Percentiles rank a stretch among this genome's conserved stretches.
phyloP scores from a whole-genome alignment of 2,113 vertebrate genomes.

The Larimichthys polyactis region DNA sequence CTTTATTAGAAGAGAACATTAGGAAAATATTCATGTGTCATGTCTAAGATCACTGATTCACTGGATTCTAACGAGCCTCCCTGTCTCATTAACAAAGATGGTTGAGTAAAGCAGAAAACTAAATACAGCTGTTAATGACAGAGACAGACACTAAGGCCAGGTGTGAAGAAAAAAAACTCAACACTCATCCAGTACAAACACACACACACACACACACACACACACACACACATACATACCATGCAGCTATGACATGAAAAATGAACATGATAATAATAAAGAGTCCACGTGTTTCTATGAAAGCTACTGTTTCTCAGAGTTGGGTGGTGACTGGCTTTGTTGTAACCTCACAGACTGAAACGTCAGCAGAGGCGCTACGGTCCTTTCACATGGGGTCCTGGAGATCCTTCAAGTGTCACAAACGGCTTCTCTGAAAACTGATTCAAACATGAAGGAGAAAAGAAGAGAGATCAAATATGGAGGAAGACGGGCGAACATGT shows the following conservation, averaged over 20 bases:
- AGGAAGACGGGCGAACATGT: conserved; percentile 1
- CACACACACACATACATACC: not conserved
- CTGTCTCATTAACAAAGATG: conserved; percentile 55
- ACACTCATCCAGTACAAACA: conserved; percentile 19
- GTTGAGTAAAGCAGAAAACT: conserved; percentile 44
- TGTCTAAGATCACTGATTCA: conserved; percentile 26
- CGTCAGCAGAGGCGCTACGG: not conserved
- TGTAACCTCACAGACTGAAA: conserved; percentile 14
- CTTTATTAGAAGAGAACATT: conserved; percentile 52
- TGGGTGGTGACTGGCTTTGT: conserved; percentile 23
- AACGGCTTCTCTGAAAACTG: conserved; percentile 7
- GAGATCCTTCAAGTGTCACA: conserved; percentile 24
- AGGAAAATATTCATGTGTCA: conserved; percentile 55
- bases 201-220: not conserved
- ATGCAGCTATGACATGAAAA: conserved; percentile 19
- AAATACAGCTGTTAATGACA: conserved; percentile 35
- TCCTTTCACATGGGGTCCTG: conserved; percentile 30
- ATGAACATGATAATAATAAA: conserved; percentile 10
- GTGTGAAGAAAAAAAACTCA: conserved; percentile 22
- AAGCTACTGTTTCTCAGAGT: conserved; percentile 8
- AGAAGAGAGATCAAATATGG: not conserved
- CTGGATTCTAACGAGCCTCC: conserved; percentile 51
- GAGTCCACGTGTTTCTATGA: conserved; percentile 34
- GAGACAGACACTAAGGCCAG: conserved; percentile 46
- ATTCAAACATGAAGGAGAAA: not conserved